Evolutionary conservation across 2,113 vertebrate species (phyloP), one percentile per base, ranked within the genome.

Genomic region (Pelobates fuscus): DNA sequence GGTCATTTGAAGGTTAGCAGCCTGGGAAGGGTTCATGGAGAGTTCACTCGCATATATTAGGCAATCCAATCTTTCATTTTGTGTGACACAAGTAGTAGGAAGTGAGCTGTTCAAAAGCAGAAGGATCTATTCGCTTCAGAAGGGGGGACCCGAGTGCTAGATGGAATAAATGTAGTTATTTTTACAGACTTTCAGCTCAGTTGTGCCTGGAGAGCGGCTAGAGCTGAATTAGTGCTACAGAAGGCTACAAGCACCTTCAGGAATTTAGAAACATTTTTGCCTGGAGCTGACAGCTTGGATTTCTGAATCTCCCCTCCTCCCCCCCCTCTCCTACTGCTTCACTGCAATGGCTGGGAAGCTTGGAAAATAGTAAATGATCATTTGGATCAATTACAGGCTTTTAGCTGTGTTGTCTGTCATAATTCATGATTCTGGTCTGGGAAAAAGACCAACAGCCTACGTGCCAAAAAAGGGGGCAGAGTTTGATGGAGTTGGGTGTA

Each of bases 31-130:
- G 97, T 97, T 98, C 97, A 98, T 83, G 62, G 89, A 96, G 94
- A 98, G 97, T 98, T 98, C 97, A 98, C 91, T 87, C 92, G 97
- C 96, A 98, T 98, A 98, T 92, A 98, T 98, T 98, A 98, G 94
- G 94, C 94, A 92, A 94, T 95, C 91, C 95, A 95, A 95, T 97
- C 95, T 95, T 94, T 97, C 94, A 93, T 93, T 94, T 93, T 86
- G 90, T 82, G 89, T 94, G 94, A 94, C 94, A 94, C 93, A 95
- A 96, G 92, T 93, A 95, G 95, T 95, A 95, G 94, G 95, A 96
- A 95, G 94, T 93, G 94, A 95, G 94, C 93, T 84, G 93, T 88
- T 85, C 87, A 65, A 85, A 91, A 91, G 90, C 92, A 92, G 92
- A 92, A 94, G 82, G 88, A 91, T 83, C 88, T 92, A 92, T 93